Evolutionary conservation across 2,113 vertebrate genomes (phyloP).

Genomic region (Patagioenas fasciata): DNA sequence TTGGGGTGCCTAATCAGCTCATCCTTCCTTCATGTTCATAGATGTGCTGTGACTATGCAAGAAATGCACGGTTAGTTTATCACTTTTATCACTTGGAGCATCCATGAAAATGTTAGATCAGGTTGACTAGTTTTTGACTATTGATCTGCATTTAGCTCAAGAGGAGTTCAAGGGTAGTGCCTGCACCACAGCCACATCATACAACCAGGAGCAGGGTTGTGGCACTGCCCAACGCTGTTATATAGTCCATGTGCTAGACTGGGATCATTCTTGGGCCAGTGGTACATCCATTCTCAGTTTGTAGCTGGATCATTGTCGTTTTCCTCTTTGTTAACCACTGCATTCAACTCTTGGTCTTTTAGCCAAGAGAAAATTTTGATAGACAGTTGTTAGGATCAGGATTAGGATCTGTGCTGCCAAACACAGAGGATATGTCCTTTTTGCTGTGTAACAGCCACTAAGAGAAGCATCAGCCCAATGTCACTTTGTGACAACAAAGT

Average conservation of each 20-base stretch:
- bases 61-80: neutral
- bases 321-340: neutral
- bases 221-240: neutral
- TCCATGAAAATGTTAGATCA: neutral
- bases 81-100: neutral
- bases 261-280: neutral
- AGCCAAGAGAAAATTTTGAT: neutral
- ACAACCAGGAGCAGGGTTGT: neutral
- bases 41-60: neutral
- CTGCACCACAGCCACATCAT: neutral
- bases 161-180: neutral
- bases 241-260: neutral
- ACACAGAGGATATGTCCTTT: neutral
- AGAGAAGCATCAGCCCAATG: neutral
- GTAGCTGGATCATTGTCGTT: neutral
- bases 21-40: neutral
- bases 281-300: neutral
- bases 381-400: neutral
- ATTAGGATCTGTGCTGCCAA: neutral
- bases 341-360: neutral
- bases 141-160: neutral
- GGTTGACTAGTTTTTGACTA: neutral
- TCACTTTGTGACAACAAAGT: neutral
- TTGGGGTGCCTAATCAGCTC: neutral
- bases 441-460: neutral